A percentile compares a stretch with the other conserved stretches of the same genome.
These are phyloP conservation scores for Carterocephalus palaemon DNA, from an alignment of 2,888 invertebrate species.

Conservation along the genomic window DNA sequence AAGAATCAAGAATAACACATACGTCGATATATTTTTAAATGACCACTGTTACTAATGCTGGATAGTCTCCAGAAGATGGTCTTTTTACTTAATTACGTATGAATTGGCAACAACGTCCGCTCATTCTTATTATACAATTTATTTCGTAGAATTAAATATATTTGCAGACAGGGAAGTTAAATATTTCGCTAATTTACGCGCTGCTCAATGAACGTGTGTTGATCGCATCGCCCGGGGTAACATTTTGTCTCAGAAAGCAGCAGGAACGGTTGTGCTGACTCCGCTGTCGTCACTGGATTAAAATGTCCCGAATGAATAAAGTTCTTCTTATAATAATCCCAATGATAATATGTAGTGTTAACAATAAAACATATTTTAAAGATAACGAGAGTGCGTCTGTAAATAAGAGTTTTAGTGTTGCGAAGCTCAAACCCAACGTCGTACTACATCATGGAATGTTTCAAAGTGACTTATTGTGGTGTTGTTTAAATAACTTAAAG, in stretches of 20 bases:
- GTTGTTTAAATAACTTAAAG: slow-evolving; percentile 51
- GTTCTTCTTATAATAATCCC: slow-evolving; percentile 46
- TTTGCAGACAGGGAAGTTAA: too few species aligned
- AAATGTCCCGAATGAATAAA: slow-evolving; percentile 49
- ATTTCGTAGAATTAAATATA: too few species aligned
- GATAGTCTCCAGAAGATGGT: slow-evolving; percentile 9
- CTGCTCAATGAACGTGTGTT: neutral
- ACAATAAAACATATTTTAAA: slow-evolving; percentile 38
- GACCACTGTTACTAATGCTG: slow-evolving; percentile 7
- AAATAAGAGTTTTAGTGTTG: slow-evolving; percentile 37
- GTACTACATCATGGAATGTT: slow-evolving; percentile 39
- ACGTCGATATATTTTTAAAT: slow-evolving; percentile 19
- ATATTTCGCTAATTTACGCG: too few species aligned
- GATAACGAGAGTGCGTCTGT: slow-evolving; percentile 33
- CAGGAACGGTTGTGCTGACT: slow-evolving; percentile 54
- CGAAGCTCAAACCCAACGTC: slow-evolving; percentile 35
- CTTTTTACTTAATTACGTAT: slow-evolving; percentile 10
- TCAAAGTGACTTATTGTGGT: slow-evolving; percentile 50
- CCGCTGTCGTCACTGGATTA: slow-evolving; percentile 37
- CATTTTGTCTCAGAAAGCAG: slow-evolving; percentile 56
- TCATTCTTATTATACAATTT: too few species aligned
- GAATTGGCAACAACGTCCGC: too few species aligned
- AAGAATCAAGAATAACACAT: slow-evolving; percentile 16
- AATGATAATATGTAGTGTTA: slow-evolving; percentile 47
- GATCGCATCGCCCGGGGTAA: slow-evolving; percentile 27